phyloP scores from a whole-genome alignment of 2,113 vertebrate species.

The Aegotheles bennettii region DNA sequence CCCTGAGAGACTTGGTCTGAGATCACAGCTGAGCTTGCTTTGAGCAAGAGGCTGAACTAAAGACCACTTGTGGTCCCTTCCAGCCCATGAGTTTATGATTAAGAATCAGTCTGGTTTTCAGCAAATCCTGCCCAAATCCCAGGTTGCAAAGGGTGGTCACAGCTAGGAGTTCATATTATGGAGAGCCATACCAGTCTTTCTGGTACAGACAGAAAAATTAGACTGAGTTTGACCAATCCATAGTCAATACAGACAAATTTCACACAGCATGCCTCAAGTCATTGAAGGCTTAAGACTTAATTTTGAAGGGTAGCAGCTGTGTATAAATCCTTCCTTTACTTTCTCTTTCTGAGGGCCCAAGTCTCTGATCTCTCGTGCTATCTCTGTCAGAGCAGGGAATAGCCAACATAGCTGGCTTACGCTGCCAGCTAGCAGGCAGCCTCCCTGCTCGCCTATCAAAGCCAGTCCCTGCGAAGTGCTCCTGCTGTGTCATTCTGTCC shows the following conservation, averaged over 20 bases:
- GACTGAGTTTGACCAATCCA: not conserved
- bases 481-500: conserved; percentile 62
- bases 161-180: not conserved
- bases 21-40: not conserved
- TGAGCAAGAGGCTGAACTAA: not conserved
- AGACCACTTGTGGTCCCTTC: not conserved
- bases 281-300: not conserved
- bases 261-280: fast-evolving
- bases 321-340: not conserved
- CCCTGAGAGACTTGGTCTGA: not conserved
- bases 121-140: not conserved
- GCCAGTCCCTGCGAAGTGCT: not conserved
- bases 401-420: not conserved
- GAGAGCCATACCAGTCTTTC: not conserved
- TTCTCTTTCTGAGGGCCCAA: not conserved
- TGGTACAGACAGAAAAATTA: not conserved
- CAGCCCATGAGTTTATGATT: not conserved
- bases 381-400: not conserved
- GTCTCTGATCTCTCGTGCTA: not conserved
- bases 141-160: not conserved
- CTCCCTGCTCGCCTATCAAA: conserved; percentile 16
- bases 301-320: not conserved
- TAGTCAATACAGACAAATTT: not conserved
- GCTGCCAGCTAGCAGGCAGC: not conserved
- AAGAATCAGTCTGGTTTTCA: not conserved